Base-by-base conservation (phyloP, 1,140 invertebrate species). In the Diorhabda elongata region DNA sequence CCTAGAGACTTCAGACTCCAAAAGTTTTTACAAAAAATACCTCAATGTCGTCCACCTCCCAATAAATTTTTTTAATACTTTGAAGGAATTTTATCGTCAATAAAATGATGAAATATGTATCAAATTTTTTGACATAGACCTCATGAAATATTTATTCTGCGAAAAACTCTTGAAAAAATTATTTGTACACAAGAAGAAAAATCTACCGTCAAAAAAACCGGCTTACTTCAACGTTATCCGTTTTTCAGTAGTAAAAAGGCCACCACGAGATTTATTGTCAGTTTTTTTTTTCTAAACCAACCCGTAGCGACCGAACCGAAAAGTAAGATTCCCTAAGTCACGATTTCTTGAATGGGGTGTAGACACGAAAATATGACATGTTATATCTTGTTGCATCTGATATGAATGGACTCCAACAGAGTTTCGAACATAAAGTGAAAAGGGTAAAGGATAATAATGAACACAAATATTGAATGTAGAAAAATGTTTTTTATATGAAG, bases 311-410 rank as follows among this genome's bases (percentile, higher is more conserved):
- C 44, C 6, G 8, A 44, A 5, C 44, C 42, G n/a, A 62, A 62
- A 62, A 44, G 44, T 43, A n/a, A 5, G 11, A n/a, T 62, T 62
- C 44, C 3, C 5, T 44, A 62, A 62, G 61, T n/a, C 43, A 11
- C 61, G 2, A 11, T n/a, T 62, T 62, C 61, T 44, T 9, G 43
- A 62, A 62, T 62, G 44, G 42, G 61, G 61, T 62, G 61, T 62
- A 44, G 44, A 62, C n/a, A 62, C n/a, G 61, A 41, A n/a, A 61
- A 42, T 61, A 44, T 47, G n/a, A 44, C n/a, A 11, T 44, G n/a
- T 44, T 62, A 11, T 47, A n/a, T 11, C 61, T 62, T 62, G 44
- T 52, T 52, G 47, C 47, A 52, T 52, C 47, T 52, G 47, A 52
- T 52, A 52, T 52, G 47, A 52, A 52, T 52, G 47, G 47, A 52